phyloP scores from a whole-genome alignment of 2,797 vertebrate species.

The Emydoidea blandingii region DNA sequence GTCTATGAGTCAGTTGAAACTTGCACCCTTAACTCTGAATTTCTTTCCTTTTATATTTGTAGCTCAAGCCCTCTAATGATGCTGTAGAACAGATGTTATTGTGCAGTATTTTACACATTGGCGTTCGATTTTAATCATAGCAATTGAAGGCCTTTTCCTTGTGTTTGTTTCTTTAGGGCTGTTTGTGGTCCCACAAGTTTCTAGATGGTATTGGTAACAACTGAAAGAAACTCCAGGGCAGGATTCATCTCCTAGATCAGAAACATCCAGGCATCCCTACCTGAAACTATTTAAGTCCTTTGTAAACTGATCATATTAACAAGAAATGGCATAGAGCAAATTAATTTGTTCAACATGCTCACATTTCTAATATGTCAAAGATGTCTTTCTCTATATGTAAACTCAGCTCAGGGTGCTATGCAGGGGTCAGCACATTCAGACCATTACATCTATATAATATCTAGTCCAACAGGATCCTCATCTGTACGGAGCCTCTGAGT shows the following conservation, averaged over 20 bases:
- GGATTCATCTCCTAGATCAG: fast-evolving
- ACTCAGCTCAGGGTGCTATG: background rate
- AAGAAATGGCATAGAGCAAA: background rate
- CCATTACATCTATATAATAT: fast-evolving
- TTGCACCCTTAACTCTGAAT: background rate
- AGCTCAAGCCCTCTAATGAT: background rate
- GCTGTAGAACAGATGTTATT: background rate
- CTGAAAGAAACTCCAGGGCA: background rate
- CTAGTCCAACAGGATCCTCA: background rate
- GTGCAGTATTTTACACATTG: background rate
- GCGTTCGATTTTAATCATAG: background rate
- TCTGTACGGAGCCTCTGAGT: fast-evolving
- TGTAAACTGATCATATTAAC: background rate
- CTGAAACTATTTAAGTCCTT: background rate
- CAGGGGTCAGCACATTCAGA: background rate
- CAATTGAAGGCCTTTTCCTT: background rate
- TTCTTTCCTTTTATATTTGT: constrained; percentile 8
- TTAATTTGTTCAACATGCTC: background rate
- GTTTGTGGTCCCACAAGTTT: background rate
- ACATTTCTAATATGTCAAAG: background rate
- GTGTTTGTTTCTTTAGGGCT: background rate
- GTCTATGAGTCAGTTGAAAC: background rate
- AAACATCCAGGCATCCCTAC: background rate
- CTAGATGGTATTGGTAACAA: background rate
- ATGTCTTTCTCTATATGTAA: background rate